Conservation (phyloP, 2,888 invertebrate genomes). For the Drosophila anceps region DNA sequence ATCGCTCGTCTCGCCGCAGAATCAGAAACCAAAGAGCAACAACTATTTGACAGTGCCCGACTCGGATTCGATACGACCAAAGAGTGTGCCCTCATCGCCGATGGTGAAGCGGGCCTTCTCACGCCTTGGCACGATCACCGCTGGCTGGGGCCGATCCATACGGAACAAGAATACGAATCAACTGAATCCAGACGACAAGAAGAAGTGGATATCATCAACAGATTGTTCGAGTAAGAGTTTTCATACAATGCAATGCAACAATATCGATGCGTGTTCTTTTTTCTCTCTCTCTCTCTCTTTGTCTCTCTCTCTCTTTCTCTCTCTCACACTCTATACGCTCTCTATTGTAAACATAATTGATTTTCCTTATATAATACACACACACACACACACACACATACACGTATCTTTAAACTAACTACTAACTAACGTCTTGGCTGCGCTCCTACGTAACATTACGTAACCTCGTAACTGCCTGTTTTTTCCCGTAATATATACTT, state of each 20-base stretch:
- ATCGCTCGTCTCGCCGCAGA: slow-evolving; percentile 93
- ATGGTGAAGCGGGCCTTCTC: slow-evolving; percentile 97
- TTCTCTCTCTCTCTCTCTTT: slow-evolving; percentile 43
- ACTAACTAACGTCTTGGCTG: slow-evolving; percentile 33
- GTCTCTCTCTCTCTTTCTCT: slow-evolving; percentile 43
- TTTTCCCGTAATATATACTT: slow-evolving; percentile 26
- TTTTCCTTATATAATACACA: slow-evolving; percentile 17
- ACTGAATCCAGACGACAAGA: slow-evolving; percentile 93
- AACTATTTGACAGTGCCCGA: slow-evolving; percentile 97
- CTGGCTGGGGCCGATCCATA: slow-evolving; percentile 95
- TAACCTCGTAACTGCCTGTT: slow-evolving; percentile 53
- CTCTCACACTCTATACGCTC: slow-evolving; percentile 26
- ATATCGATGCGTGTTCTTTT: slow-evolving; percentile 84
- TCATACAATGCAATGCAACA: slow-evolving; percentile 76
- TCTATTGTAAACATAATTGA: slow-evolving; percentile 21
- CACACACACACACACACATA: slow-evolving; percentile 15
- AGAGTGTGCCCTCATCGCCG: slow-evolving; percentile 96
- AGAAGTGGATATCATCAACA: slow-evolving; percentile 96
- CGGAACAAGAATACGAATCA: slow-evolving; percentile 94
- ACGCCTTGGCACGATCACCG: slow-evolving; percentile 94
- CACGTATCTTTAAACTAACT: slow-evolving; percentile 5
- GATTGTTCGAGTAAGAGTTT: slow-evolving; percentile 93
- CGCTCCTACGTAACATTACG: slow-evolving; percentile 48
- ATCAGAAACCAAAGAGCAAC: slow-evolving; percentile 94
- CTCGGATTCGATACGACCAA: slow-evolving; percentile 93